Percentiles rank a stretch among this genome's conserved stretches.
Evolutionary conservation across 2,888 invertebrate species (phyloP).

Genomic region (Leptopterna dolabrata): DNA sequence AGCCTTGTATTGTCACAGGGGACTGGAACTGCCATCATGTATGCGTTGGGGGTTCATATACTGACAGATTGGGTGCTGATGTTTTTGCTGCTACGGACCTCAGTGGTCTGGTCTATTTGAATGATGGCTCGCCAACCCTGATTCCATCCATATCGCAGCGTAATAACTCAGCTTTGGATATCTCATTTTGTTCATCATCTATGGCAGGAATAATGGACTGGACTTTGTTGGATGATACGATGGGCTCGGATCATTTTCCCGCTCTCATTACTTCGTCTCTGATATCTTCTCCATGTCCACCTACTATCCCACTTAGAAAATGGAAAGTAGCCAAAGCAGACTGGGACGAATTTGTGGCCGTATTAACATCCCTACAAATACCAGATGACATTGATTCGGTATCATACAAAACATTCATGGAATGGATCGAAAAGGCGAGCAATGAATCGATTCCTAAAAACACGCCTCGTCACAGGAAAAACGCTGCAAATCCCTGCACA

Average conservation of each 20-base stretch:
- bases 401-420: background rate
- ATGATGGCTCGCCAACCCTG: constrained; percentile 11
- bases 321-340: background rate
- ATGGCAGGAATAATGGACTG: background rate
- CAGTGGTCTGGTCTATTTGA: background rate
- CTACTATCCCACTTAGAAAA: background rate
- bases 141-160: background rate
- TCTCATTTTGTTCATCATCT: background rate
- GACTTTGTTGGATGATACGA: background rate
- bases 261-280: background rate
- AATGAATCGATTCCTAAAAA: background rate
- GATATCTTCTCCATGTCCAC: background rate
- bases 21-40: constrained; percentile 31
- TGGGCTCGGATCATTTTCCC: constrained; percentile 34
- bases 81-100: background rate
- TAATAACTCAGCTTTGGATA: background rate
- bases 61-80: background rate
- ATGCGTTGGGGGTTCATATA: background rate
- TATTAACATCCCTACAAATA: background rate
- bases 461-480: background rate
- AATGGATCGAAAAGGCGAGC: background rate
- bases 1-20: background rate
- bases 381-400: background rate
- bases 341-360: background rate
- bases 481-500: too few species aligned